Evolutionary conservation across 2,113 vertebrate genomes (phyloP), one percentile per base, ranked within the genome.

Genomic region (Kobus ellipsiprymnus): DNA sequence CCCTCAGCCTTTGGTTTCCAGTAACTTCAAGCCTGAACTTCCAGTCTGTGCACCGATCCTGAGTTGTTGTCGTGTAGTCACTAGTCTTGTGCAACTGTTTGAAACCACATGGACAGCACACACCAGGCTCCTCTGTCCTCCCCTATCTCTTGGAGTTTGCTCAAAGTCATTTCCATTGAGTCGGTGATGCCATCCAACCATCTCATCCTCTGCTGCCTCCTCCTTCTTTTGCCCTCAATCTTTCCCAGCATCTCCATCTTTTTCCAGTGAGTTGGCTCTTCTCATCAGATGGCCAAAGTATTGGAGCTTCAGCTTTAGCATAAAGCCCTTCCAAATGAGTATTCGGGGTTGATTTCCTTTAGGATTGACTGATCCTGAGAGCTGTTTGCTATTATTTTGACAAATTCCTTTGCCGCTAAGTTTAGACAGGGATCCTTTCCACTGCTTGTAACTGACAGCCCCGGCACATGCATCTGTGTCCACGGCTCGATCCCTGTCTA

Each of bases 401-500:
- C 88, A 30, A 44, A 64, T 94, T 59, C 3, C 17, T 55, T 74
- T 89, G 55, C 33, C 81, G 4, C 46, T 27, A 27, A 17, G 52
- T 59, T 62, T 48, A 59, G 46, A 50, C 21, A 40, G 50, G 14
- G n/a, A 13, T 27, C n/a, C 23, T 87, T 84, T 59, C 36, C 40
- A 3, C 30, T 60, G 30, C 74, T 90, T 62, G 6, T 13, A 33
- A 13, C 0, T 13, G 52, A 55, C 17, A 23, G 3, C 8, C 6
- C 17, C 9, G 0, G 2, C 1, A 30, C 52, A 33, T 52, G 54
- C 44, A 9, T 62, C 78, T 91, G 9, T 55, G 14, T 21, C 52
- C 15, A 0, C 0, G 7, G 9, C 48, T 48, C n/a, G 6, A 33
- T 60, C 1, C 0, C 8, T 40, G 62, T 15, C 40, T 55, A 2